phyloP scores from a whole-genome alignment of 2,113 vertebrate species.

The Rousettus leschenaultii region DNA sequence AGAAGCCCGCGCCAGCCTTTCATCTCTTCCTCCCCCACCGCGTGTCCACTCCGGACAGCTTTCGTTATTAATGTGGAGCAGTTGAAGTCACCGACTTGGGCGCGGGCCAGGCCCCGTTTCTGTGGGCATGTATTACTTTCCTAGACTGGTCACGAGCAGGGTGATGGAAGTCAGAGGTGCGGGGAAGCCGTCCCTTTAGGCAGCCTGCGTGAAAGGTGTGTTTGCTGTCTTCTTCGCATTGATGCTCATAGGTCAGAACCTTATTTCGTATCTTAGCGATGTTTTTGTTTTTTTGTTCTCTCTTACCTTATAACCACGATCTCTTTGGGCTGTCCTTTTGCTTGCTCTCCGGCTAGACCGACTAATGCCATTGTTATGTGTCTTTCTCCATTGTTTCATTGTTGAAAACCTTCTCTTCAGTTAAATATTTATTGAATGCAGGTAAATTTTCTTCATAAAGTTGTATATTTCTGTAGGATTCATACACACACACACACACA shows the following conservation, averaged over 20 bases:
- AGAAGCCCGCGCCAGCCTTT: not conserved
- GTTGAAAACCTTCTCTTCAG: constrained; percentile 64
- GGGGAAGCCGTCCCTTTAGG: constrained; percentile 37
- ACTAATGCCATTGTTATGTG: constrained; percentile 32
- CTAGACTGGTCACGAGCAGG: constrained; percentile 47
- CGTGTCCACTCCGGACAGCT: constrained; percentile 70
- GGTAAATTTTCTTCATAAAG: constrained; percentile 23
- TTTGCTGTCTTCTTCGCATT: constrained; percentile 43
- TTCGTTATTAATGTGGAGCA: constrained; percentile 83
- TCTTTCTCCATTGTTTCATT: constrained; percentile 62
- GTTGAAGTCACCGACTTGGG: constrained; percentile 88
- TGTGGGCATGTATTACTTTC: constrained; percentile 69
- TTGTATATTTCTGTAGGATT: not conserved
- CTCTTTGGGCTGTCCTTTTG: constrained; percentile 41
- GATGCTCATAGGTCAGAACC: not conserved
- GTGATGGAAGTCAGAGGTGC: constrained; percentile 58
- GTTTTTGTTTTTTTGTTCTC: not conserved
- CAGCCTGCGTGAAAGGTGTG: constrained; percentile 70
- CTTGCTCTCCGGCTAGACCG: constrained; percentile 62
- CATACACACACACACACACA: not conserved
- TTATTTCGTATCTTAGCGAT: not conserved
- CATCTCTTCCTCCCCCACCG: constrained; percentile 55
- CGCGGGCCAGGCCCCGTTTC: constrained; percentile 76
- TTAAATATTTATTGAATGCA: constrained; percentile 60
- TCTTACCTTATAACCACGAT: not conserved